Conservation (phyloP, 2,113 vertebrate species). For the Phodopus roborovskii region DNA sequence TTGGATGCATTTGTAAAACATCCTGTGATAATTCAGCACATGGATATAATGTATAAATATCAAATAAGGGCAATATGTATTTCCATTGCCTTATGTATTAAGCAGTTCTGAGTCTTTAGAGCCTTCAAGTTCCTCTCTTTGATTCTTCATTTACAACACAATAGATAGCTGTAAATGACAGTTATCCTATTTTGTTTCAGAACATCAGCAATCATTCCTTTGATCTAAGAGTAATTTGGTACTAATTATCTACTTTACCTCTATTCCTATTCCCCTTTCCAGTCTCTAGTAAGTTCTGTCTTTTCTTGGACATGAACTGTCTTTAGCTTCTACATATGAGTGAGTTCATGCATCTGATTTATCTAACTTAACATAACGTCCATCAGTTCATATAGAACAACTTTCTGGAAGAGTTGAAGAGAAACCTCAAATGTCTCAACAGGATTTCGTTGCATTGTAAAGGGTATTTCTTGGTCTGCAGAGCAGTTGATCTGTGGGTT, state of each 20-base stretch:
- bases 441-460: not conserved
- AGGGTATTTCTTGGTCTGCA: conserved; percentile 21
- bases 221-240: not conserved
- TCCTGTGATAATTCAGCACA: not conserved
- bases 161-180: not conserved
- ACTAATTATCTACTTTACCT: not conserved
- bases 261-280: not conserved
- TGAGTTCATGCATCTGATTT: not conserved
- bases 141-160: not conserved
- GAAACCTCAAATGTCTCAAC: conserved; percentile 18
- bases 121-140: not conserved
- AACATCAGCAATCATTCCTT: not conserved
- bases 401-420: conserved; percentile 10
- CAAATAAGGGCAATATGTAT: not conserved
- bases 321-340: not conserved
- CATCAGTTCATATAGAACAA: not conserved
- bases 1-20: not conserved
- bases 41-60: not conserved
- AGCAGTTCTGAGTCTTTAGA: not conserved
- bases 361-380: not conserved
- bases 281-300: not conserved
- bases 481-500: conserved; percentile 28
- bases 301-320: not conserved
- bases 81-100: not conserved
- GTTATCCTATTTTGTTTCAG: not conserved